Conservation (phyloP, 2,113 vertebrate species). For the Seriola rivoliana region DNA sequence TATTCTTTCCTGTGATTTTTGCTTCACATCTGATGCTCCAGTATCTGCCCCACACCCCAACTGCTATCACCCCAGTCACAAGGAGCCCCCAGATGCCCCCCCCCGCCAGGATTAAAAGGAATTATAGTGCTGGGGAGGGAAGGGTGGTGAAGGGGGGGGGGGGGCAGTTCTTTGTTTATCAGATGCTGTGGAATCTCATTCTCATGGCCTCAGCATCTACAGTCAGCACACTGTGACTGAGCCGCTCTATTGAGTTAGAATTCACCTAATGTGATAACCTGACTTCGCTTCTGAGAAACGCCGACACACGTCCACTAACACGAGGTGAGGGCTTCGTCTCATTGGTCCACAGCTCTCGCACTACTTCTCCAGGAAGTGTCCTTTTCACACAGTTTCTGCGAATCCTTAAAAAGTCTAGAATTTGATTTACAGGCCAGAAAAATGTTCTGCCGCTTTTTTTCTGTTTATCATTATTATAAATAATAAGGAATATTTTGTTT, state of each 20-base stretch:
- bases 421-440: no score
- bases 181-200: slow-evolving; percentile 10
- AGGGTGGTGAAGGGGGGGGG: not conserved
- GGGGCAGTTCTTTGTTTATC: slow-evolving; percentile 5
- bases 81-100: slow-evolving; percentile 61
- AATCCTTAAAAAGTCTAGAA: no score
- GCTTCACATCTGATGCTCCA: slow-evolving; percentile 58
- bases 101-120: slow-evolving; percentile 57
- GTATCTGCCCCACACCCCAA: not conserved
- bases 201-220: slow-evolving; percentile 20
- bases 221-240: slow-evolving; percentile 11
- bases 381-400: no score
- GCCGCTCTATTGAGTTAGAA: not conserved
- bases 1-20: not conserved
- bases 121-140: slow-evolving; percentile 27
- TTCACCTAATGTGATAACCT: not conserved
- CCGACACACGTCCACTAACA: no score
- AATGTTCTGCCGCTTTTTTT: no score
- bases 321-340: no score
- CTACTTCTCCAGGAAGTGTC: no score
- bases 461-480: no score
- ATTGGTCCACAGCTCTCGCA: no score
- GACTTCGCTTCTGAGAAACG: not conserved
- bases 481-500: no score
- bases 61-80: slow-evolving; percentile 48